Conservation (phyloP, 2,113 vertebrate species). For the Mirounga angustirostris region DNA sequence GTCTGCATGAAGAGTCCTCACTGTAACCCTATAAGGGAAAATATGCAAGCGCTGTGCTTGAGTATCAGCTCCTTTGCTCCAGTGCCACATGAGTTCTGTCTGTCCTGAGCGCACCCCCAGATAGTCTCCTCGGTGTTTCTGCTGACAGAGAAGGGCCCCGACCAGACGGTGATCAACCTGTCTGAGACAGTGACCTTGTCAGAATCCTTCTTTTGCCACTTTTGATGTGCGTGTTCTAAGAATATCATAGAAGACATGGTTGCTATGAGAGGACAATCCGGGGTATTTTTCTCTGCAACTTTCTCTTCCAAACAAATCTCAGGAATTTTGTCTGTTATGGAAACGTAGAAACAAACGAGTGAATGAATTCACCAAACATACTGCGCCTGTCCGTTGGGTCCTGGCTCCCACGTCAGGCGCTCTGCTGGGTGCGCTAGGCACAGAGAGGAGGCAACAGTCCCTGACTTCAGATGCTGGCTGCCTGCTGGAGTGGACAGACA, state of each 20-base stretch:
- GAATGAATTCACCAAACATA: no score
- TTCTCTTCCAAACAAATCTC: neutral
- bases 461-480: neutral
- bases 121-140: rapidly evolving
- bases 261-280: rapidly evolving
- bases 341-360: neutral
- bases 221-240: rapidly evolving
- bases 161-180: neutral
- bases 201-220: rapidly evolving
- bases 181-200: rapidly evolving
- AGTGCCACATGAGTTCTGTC: rapidly evolving
- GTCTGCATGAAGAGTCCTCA: neutral
- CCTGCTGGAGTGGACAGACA: neutral
- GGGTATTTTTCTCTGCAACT: neutral
- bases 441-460: neutral
- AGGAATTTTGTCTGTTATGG: neutral
- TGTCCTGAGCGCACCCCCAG: rapidly evolving
- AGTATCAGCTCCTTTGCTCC: neutral
- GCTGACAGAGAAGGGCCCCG: neutral
- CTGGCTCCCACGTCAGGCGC: rapidly evolving
- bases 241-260: rapidly evolving
- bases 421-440: rapidly evolving
- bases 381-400: rapidly evolving
- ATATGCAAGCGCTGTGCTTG: neutral
- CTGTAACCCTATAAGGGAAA: slow-evolving; percentile 79